Percentiles rank a stretch among this genome's conserved stretches.
These are phyloP conservation scores for Platysteira castanea DNA, from an alignment of 2,113 vertebrate species.

Conservation along the genomic window DNA sequence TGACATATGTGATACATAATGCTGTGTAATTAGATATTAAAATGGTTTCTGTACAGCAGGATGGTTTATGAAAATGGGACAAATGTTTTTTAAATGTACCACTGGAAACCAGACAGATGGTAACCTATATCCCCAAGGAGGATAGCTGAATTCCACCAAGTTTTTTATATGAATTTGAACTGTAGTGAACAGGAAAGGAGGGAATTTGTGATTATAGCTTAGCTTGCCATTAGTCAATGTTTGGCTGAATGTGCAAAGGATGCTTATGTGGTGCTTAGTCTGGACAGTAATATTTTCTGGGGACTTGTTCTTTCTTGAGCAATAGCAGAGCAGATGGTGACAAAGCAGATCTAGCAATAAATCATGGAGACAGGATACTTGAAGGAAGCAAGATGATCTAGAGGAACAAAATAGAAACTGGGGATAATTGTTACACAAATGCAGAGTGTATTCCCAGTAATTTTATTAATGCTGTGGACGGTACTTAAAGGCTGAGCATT, in stretches of 20 bases:
- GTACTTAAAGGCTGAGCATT: background rate
- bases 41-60: constrained; percentile 48
- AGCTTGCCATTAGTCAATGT: background rate
- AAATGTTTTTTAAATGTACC: constrained; percentile 60
- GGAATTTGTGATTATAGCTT: constrained; percentile 37
- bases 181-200: constrained; percentile 45
- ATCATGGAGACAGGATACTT: constrained; percentile 21
- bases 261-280: constrained; percentile 1
- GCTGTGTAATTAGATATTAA: constrained; percentile 52
- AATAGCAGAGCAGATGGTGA: constrained; percentile 53
- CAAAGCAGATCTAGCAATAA: constrained; percentile 37
- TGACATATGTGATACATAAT: constrained; percentile 55
- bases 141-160: constrained; percentile 37
- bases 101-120: constrained; percentile 55
- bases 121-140: constrained; percentile 52
- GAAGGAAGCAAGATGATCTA: background rate
- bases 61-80: constrained; percentile 45
- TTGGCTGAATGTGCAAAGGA: constrained; percentile 35
- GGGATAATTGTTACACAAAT: background rate
- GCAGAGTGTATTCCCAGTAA: background rate
- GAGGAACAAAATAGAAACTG: background rate
- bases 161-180: constrained; percentile 37
- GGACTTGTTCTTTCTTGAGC: constrained; percentile 31
- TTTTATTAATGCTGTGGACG: background rate
- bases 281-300: constrained; percentile 38